Base-by-base conservation (phyloP, 1,140 invertebrate genomes). In the Pogonognathellus flavescens region DNA sequence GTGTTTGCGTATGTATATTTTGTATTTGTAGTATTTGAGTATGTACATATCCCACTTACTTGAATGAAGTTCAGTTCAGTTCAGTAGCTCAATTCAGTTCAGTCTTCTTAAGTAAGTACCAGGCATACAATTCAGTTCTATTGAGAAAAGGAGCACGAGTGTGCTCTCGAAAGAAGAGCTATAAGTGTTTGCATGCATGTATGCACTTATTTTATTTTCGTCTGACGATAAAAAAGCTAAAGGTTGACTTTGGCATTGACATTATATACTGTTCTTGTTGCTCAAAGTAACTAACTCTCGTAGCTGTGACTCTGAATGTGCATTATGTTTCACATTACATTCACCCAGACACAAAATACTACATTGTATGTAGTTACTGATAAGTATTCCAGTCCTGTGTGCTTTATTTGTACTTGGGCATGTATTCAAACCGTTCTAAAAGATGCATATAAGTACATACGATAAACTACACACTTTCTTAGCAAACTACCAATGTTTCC, bases 181-280 rank as follows among this genome's bases (percentile, higher is more conserved):
- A 31, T 76, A 76, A 76, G 70, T 76, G 70, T 76, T 81, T 81
- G 80, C 53, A 81, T 55, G 80, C 80, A 81, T 81, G 70, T 76
- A 81, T 81, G 80, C 80, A 81, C 80, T 81, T 59, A 81, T 81
- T 81, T 81, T 81, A 81, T 81, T 81, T 81, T 81, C 80, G 80
- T 81, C 80, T 50, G 80, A 55, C 80, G 50, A 81, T 81, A 81
- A 81, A 81, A 81, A 81, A 81, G 55, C 50, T 81, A 81, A 81
- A 81, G 80, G 80, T 81, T 81, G 80, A 81, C 80, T 81, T 81
- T 81, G 80, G 80, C 80, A 55, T 81, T 81, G 80, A 57, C 80
- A 81, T 81, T 81, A 57, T 81, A 41, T 81, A 55, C 20, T 81
- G 80, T 52, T 55, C 80, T 81, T 41, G 20, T 25, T 66, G 62